phyloP scores from a whole-genome alignment of 2,888 invertebrate species.

The Tetropium fuscum region DNA sequence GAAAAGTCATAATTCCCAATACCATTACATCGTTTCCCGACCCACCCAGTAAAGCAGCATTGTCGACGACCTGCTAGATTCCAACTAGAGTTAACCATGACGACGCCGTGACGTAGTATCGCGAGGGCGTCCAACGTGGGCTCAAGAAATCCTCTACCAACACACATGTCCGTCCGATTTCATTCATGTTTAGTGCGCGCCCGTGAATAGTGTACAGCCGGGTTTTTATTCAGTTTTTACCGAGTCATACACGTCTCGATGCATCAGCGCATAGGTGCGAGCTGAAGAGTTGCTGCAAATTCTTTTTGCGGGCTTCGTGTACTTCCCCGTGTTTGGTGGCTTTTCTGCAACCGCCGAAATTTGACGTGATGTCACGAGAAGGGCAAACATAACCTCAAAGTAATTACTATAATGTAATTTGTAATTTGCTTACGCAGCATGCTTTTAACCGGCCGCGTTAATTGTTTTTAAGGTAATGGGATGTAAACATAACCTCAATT shows the following conservation, averaged over 20 bases:
- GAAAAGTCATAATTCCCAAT: conserved; percentile 9
- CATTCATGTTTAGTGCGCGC: conserved; percentile 47
- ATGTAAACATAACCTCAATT: background rate
- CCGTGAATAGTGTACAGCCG: conserved; percentile 20
- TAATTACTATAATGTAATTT: background rate
- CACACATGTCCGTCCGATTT: conserved; percentile 45
- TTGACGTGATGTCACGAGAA: conserved; percentile 13
- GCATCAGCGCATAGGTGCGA: too few species aligned
- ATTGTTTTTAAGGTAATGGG: background rate
- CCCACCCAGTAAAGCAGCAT: conserved; percentile 26
- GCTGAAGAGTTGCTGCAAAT: background rate
- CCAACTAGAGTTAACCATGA: conserved; percentile 53
- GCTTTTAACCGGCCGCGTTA: background rate
- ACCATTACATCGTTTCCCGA: conserved; percentile 8
- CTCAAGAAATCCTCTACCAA: conserved; percentile 47
- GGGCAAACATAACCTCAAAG: conserved; percentile 28
- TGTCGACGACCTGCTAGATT: conserved; percentile 30
- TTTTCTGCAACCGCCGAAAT: conserved; percentile 6
- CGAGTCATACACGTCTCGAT: background rate
- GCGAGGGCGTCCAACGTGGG: conserved; percentile 60
- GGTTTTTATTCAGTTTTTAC: conserved; percentile 22
- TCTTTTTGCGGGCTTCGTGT: background rate
- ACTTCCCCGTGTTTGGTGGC: background rate
- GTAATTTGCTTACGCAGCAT: background rate
- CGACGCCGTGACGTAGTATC: conserved; percentile 60